phyloP scores from a whole-genome alignment of 2,113 vertebrate genomes.

The Gobio gobio region DNA sequence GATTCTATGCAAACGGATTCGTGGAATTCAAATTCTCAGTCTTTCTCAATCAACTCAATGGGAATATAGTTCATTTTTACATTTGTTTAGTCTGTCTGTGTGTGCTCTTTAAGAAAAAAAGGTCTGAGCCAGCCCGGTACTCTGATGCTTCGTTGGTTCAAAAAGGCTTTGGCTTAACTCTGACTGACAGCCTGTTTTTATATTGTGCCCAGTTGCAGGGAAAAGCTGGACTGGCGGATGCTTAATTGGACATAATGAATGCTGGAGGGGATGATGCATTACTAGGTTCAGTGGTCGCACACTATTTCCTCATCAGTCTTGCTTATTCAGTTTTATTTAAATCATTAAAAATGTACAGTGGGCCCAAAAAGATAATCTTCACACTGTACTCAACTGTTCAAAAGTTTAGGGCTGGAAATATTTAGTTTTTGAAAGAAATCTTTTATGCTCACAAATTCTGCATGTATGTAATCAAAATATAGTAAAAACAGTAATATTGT shows the following conservation, averaged over 20 bases:
- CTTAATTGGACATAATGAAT: slow-evolving; percentile 73
- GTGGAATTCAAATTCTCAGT: background rate
- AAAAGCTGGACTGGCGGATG: slow-evolving; percentile 57
- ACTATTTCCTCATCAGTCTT: background rate
- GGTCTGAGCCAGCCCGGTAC: slow-evolving; percentile 16
- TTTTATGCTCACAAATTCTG: background rate
- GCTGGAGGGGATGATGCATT: slow-evolving; percentile 8
- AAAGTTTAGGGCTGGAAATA: background rate
- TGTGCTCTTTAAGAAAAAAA: background rate
- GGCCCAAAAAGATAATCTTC: background rate
- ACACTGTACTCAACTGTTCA: background rate
- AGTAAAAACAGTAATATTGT: too few species aligned
- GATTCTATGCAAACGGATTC: background rate
- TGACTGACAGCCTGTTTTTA: slow-evolving; percentile 71
- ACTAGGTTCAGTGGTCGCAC: background rate
- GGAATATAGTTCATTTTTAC: slow-evolving; percentile 11
- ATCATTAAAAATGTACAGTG: background rate
- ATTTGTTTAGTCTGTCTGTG: slow-evolving; percentile 16
- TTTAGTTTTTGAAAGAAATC: background rate
- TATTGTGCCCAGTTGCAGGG: slow-evolving; percentile 54
- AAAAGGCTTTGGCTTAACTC: slow-evolving; percentile 58
- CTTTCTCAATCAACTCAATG: background rate
- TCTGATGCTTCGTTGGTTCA: slow-evolving; percentile 63
- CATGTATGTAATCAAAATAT: background rate
- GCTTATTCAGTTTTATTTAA: background rate